Base-by-base conservation (phyloP, 2,888 invertebrate species). In the Euproctis similis region DNA sequence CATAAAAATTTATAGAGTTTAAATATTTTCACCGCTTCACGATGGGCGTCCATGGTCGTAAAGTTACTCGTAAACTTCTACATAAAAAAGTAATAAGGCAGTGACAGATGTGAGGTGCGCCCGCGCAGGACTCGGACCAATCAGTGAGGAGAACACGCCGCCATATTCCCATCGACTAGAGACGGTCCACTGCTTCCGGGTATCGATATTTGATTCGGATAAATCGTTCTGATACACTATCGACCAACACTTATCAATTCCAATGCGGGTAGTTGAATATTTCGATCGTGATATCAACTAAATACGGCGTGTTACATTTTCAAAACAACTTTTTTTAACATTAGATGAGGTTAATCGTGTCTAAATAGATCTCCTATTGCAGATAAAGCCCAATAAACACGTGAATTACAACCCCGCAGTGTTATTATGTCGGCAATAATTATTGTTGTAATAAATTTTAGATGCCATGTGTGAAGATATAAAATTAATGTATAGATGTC, bases 1-100 rank as follows among this genome's bases (percentile, higher is more conserved):
- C 59, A 65, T 75, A 75, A 76, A 76, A 68, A 61, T 61, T 69
- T 69, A 76, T 68, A 51, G 68, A 59, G 60, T 66, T 68, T 73
- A 74, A 77, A 75, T 75, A 74, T 74, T 72, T 71, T 67, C 64
- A 68, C 61, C 59, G 62, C 59, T 64, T 51, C 46, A 50, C 50
- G 54, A 61, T 63, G 59, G 65, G 61, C 59, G 62, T 47, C 28
- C 35, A 22, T 32, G 37, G 39, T 39, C 41, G 43, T 61, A 60
- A 62, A 63, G 46, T 42, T 47, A 45, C 45, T 50, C 50, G 53
- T 53, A 56, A 50, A 50, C 38, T 40, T 26, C 39, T 52, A 57
- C 53, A 60, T 66, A 65, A 65, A 70, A 63, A 65, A 53, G 60
- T 60, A 56, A 57, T 59, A 61, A n/a, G 58, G 47, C 38, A 46